Percentiles rank a stretch among this genome's conserved stretches.
Evolutionary conservation across 2,797 vertebrate genomes (phyloP).

Genomic region (Ficedula albicollis): DNA sequence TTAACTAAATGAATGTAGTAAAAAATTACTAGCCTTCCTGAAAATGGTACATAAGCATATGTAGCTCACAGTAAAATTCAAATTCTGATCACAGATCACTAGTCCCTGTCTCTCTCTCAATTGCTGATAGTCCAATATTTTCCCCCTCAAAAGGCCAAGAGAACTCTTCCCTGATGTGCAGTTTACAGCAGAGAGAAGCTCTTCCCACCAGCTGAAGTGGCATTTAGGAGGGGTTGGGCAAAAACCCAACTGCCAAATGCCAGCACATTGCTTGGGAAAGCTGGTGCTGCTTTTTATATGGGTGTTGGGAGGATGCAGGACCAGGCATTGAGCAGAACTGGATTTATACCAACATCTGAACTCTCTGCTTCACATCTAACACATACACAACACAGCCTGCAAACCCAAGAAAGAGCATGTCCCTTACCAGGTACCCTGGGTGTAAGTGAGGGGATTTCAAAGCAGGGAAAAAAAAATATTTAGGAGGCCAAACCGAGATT

Average conservation of each 20-base stretch:
- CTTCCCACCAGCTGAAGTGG: background rate
- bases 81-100: too few species aligned
- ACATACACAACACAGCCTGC: background rate
- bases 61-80: too few species aligned
- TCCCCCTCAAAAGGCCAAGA: fast-evolving
- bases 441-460: background rate
- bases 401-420: background rate
- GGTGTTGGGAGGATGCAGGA: background rate
- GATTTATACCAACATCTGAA: background rate
- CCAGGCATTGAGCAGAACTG: background rate
- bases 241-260: background rate
- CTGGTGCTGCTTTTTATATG: background rate
- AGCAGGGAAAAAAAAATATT: background rate
- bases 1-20: too few species aligned
- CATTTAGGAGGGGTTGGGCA: background rate
- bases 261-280: background rate
- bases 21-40: too few species aligned
- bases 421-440: background rate
- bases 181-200: background rate
- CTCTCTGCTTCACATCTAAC: background rate
- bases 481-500: background rate
- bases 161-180: background rate
- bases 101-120: too few species aligned
- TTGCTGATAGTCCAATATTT: too few species aligned
- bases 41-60: too few species aligned